Evolutionary conservation across 2,888 invertebrate species (phyloP).

Genomic region (Melanargia galathea): DNA sequence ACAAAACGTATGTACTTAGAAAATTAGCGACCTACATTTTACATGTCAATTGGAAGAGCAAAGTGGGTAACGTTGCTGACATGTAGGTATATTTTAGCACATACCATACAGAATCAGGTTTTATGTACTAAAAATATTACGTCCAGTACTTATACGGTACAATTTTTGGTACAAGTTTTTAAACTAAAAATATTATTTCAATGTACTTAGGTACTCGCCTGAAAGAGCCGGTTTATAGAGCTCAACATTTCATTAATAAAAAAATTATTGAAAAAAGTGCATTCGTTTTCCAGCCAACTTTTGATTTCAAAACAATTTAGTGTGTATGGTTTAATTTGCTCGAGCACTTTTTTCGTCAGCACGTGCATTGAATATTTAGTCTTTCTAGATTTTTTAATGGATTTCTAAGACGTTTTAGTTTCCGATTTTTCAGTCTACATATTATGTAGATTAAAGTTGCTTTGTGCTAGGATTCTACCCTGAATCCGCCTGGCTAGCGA

Average conservation of each 20-base stretch:
- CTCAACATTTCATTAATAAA: not conserved
- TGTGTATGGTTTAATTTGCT: not conserved
- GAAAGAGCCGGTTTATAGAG: not conserved
- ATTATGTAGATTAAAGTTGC: too few species aligned
- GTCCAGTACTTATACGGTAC: not conserved
- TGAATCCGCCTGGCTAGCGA: too few species aligned
- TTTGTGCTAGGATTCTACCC: too few species aligned
- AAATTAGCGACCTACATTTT: slow-evolving; percentile 8
- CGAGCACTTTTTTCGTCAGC: not conserved
- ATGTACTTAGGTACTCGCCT: not conserved
- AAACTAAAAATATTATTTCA: not conserved
- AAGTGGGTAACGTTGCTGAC: too few species aligned
- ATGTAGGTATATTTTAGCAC: slow-evolving; percentile 19
- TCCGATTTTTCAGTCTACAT: too few species aligned
- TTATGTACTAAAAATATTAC: not conserved
- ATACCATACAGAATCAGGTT: slow-evolving; percentile 2
- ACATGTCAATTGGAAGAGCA: slow-evolving; percentile 9
- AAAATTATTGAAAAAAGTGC: too few species aligned
- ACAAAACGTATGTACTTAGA: not conserved
- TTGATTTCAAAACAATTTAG: not conserved
- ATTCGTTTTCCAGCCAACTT: not conserved
- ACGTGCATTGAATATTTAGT: too few species aligned
- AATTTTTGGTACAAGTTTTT: too few species aligned
- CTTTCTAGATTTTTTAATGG: too few species aligned
- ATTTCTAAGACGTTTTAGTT: too few species aligned